A percentile compares a stretch with the other conserved stretches of the same genome.
phyloP scores from a whole-genome alignment of 1,140 invertebrate genomes.

The Acyrthosiphon pisum region DNA sequence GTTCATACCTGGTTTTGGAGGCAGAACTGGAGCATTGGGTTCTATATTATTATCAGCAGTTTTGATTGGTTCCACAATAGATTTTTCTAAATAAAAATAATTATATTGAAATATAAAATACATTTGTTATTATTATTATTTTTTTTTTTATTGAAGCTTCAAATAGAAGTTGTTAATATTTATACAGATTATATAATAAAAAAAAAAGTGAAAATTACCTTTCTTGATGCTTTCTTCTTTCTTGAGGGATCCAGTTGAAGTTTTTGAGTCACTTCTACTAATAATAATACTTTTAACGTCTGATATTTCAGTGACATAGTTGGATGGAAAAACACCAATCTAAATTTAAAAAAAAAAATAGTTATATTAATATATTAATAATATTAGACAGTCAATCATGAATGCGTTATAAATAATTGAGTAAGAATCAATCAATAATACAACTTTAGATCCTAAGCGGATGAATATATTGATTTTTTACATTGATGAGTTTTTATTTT shows the following conservation, averaged over 20 bases:
- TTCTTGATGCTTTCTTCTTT: conserved; percentile 50
- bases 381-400: not conserved
- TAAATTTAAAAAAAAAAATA: conserved; percentile 57
- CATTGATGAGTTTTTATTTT: too few relatives aligned
- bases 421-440: not conserved
- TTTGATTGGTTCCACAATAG: conserved; percentile 43
- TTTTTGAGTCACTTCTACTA: conserved; percentile 56
- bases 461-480: too few relatives aligned
- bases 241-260: conserved; percentile 47
- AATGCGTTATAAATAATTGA: not conserved
- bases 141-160: too few relatives aligned
- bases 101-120: not conserved
- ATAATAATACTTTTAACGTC: conserved; percentile 58
- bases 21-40: conserved; percentile 65
- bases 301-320: conserved; percentile 83
- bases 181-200: not conserved
- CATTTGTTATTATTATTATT: not conserved
- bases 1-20: conserved; percentile 69
- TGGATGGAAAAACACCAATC: conserved; percentile 89
- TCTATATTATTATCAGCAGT: conserved; percentile 59
- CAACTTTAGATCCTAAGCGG: not conserved
- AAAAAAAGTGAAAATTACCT: conserved; percentile 36
- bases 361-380: not conserved
- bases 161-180: not conserved
- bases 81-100: conserved; percentile 34